Conservation (phyloP, 1,140 invertebrate genomes). For the Cydia amplana region DNA sequence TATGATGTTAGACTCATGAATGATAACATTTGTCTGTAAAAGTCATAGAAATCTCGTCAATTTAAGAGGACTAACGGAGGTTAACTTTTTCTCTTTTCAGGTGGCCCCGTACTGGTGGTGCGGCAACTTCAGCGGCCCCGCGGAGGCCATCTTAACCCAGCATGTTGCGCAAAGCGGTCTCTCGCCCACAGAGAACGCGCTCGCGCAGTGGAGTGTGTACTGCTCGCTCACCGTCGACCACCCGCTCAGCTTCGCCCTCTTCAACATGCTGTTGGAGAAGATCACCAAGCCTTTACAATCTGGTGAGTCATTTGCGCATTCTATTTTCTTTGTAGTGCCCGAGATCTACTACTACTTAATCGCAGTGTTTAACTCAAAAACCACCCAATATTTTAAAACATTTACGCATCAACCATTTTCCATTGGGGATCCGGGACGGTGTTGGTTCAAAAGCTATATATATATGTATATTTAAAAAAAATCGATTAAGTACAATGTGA, state of each 20-base stretch:
- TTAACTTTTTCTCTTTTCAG: constrained; percentile 49
- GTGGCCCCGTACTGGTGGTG: constrained; percentile 91
- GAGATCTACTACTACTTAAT: too few species aligned
- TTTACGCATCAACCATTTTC: too few species aligned
- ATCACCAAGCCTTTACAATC: constrained; percentile 83
- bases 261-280: constrained; percentile 84
- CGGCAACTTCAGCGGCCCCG: constrained; percentile 89
- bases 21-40: too few species aligned
- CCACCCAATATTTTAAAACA: too few species aligned
- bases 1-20: too few species aligned
- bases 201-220: constrained; percentile 89
- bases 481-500: too few species aligned
- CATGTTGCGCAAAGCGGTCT: constrained; percentile 95
- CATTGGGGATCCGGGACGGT: too few species aligned
- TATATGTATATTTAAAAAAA: too few species aligned
- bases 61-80: too few species aligned
- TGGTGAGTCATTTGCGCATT: constrained; percentile 48
- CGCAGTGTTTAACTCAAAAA: too few species aligned
- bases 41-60: too few species aligned
- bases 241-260: constrained; percentile 87
- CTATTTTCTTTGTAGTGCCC: neutral
- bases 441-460: too few species aligned
- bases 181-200: constrained; percentile 81
- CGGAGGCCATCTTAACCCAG: constrained; percentile 92
- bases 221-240: constrained; percentile 87